phyloP scores from a whole-genome alignment of 1,140 invertebrate genomes.

The Megalopta genalis region DNA sequence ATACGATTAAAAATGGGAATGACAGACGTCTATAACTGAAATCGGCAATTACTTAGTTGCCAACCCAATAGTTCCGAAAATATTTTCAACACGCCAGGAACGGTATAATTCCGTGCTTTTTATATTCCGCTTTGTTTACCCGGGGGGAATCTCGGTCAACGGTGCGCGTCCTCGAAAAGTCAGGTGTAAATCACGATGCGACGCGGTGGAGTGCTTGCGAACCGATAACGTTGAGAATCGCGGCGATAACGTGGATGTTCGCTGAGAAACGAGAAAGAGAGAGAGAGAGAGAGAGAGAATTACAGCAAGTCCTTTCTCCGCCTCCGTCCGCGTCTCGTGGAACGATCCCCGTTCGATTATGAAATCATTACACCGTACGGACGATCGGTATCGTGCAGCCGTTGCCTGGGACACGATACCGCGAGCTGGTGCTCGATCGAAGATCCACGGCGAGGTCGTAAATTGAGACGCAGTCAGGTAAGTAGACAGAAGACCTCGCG shows the following conservation, averaged over 20 bases:
- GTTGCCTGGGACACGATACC: background rate
- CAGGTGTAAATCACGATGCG: constrained; percentile 4
- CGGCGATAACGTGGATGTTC: constrained; percentile 2
- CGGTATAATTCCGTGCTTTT: background rate
- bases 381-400: background rate
- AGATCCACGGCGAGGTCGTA: background rate
- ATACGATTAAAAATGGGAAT: no score
- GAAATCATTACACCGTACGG: constrained; percentile 21
- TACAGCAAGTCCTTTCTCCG: constrained; percentile 15
- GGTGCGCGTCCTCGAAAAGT: constrained; percentile 10
- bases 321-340: background rate
- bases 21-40: no score
- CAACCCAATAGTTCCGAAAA: no score
- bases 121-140: background rate
- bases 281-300: background rate
- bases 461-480: background rate
- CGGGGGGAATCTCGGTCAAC: background rate
- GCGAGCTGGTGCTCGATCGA: background rate
- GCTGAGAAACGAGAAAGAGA: no score
- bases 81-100: background rate
- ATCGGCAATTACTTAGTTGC: no score
- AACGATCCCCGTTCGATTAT: constrained; percentile 17
- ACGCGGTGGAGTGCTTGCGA: background rate
- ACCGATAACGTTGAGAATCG: constrained; percentile 19
- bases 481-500: background rate